Evolutionary conservation across 2,797 vertebrate species (phyloP).

Genomic region (Masticophis lateralis): DNA sequence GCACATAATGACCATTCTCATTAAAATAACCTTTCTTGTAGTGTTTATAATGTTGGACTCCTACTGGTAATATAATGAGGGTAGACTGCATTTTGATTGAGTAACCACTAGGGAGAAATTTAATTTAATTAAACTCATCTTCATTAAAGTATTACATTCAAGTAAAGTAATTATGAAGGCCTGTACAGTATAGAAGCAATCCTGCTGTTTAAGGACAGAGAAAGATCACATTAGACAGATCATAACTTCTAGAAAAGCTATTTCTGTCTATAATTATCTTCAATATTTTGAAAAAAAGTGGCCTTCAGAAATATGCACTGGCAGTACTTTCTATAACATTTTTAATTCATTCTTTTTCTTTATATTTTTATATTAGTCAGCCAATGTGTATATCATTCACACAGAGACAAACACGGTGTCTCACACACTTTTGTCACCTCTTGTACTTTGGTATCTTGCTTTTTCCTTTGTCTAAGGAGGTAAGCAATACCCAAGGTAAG

Average conservation of each 20-base stretch:
- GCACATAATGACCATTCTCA: constrained; percentile 64
- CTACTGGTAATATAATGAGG: constrained; percentile 76
- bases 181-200: constrained; percentile 62
- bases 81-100: constrained; percentile 75
- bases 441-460: neutral
- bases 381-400: neutral
- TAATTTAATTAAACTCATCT: constrained; percentile 79
- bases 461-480: neutral
- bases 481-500: neutral
- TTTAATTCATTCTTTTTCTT: constrained; percentile 5
- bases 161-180: constrained; percentile 73
- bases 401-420: neutral
- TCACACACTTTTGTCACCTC: neutral
- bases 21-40: constrained; percentile 69
- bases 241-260: constrained; percentile 40
- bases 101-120: constrained; percentile 75
- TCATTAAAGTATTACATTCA: constrained; percentile 76
- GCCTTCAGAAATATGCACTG: constrained; percentile 27
- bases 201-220: constrained; percentile 59
- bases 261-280: constrained; percentile 46
- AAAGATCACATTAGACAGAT: constrained; percentile 46
- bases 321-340: constrained; percentile 27
- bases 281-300: constrained; percentile 33
- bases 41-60: constrained; percentile 67
- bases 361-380: constrained; percentile 28